phyloP scores from a whole-genome alignment of 30 jellyfish, hydroid and myxozoan species.

The Rhopilema esculentum region DNA sequence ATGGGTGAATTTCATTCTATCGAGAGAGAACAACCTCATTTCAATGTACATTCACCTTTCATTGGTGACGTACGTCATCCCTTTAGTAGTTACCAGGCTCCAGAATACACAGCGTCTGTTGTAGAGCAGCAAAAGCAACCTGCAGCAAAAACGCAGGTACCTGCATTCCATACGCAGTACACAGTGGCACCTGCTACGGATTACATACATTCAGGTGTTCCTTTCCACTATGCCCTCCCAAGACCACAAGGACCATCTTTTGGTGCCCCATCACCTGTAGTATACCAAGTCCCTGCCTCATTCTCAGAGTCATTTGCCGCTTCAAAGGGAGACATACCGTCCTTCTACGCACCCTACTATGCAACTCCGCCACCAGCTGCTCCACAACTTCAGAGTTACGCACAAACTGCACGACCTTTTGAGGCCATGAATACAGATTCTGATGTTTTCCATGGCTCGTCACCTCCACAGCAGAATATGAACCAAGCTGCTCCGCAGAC shows the following conservation, averaged over 20 bases:
- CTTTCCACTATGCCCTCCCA: constrained; percentile 43
- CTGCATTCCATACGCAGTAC: constrained; percentile 31
- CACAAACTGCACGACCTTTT: constrained; percentile 44
- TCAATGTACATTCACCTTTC: constrained; percentile 49
- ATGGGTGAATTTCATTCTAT: constrained; percentile 32
- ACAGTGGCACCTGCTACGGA: constrained; percentile 7
- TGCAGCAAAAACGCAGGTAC: constrained; percentile 46
- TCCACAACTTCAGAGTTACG: constrained; percentile 22
- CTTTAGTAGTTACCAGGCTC: constrained; percentile 1
- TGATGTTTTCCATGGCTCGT: constrained; percentile 21
- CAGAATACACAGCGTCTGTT: constrained; percentile 3
- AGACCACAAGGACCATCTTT: constrained; percentile 35
- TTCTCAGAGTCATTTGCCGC: constrained; percentile 35
- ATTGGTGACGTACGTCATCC: neutral
- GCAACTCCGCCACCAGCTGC: constrained; percentile 26
- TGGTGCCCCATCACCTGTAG: constrained; percentile 40
- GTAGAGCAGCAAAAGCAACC: neutral
- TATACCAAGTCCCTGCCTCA: constrained; percentile 57
- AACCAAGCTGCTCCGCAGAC: neutral
- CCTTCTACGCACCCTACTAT: constrained; percentile 16
- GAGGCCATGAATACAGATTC: constrained; percentile 72
- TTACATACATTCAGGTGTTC: constrained; percentile 36
- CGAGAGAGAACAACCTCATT: constrained; percentile 45
- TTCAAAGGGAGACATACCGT: constrained; percentile 52
- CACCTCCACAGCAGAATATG: constrained; percentile 16